phyloP scores from a whole-genome alignment of 2,113 vertebrate genomes.

The Rhinopomastus cyanomelas region DNA sequence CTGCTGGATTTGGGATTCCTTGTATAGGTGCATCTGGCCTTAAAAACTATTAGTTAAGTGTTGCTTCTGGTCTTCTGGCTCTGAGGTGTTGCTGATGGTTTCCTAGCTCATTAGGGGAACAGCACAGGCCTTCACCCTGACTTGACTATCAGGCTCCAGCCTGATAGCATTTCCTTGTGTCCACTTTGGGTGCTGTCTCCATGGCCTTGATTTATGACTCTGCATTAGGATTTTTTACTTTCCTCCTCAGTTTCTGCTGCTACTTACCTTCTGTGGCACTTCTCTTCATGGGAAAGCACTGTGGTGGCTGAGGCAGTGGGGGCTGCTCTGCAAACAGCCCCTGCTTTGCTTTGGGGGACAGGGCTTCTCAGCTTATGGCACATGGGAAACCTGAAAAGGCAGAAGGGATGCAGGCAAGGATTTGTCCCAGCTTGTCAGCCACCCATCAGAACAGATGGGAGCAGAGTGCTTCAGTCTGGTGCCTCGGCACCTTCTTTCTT shows the following conservation, averaged over 20 bases:
- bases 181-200: rapidly evolving
- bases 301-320: background rate
- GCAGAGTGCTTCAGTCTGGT: background rate
- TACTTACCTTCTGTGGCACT: background rate
- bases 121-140: background rate
- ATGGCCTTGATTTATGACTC: background rate
- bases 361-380: background rate
- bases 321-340: background rate
- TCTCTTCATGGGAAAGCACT: background rate
- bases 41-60: background rate
- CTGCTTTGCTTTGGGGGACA: background rate
- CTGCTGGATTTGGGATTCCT: background rate
- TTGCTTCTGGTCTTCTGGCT: background rate
- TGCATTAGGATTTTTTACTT: background rate
- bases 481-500: background rate
- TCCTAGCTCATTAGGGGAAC: background rate
- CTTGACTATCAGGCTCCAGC: background rate
- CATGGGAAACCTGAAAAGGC: background rate
- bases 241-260: background rate
- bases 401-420: background rate
- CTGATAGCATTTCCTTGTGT: background rate
- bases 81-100: background rate
- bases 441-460: background rate
- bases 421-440: constrained; percentile 2
- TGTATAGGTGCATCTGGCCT: background rate